These are phyloP conservation scores for Tetramorium parvispinum DNA, from an alignment of 1,140 invertebrate genomes.

Conservation along the genomic window DNA sequence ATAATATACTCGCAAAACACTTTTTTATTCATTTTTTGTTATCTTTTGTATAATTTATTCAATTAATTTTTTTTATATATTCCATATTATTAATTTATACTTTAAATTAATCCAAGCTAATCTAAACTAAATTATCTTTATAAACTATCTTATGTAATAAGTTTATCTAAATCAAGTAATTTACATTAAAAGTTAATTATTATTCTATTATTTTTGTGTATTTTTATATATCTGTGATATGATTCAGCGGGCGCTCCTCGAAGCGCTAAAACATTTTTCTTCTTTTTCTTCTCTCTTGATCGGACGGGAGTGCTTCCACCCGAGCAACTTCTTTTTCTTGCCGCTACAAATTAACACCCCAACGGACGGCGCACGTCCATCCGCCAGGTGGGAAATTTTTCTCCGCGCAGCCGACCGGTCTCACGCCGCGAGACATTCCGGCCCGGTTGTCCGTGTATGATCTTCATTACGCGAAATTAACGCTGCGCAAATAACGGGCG, in stretches of 20 bases:
- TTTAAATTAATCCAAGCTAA: background rate
- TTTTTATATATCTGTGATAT: background rate
- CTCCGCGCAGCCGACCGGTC: constrained; percentile 25
- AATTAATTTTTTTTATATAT: background rate
- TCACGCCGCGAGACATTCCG: constrained; percentile 49
- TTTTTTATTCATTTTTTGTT: background rate
- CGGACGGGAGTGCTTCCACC: background rate
- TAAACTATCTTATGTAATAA: no score
- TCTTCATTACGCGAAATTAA: constrained; percentile 73
- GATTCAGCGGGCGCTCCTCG: background rate
- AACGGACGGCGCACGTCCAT: constrained; percentile 13
- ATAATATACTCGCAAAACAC: background rate
- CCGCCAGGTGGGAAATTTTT: constrained; percentile 44
- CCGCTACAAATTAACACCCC: constrained; percentile 56
- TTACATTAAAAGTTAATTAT: background rate
- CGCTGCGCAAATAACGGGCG: constrained; percentile 59
- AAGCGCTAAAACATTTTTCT: constrained; percentile 2
- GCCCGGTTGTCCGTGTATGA: constrained; percentile 61
- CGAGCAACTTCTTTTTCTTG: constrained; percentile 45
- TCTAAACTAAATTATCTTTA: background rate
- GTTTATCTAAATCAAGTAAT: background rate
- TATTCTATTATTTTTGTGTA: background rate
- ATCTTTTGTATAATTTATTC: background rate
- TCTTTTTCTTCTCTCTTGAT: background rate
- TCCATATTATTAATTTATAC: background rate